phyloP scores from a whole-genome alignment of 2,113 vertebrate species.

The Fulmarus glacialis region DNA sequence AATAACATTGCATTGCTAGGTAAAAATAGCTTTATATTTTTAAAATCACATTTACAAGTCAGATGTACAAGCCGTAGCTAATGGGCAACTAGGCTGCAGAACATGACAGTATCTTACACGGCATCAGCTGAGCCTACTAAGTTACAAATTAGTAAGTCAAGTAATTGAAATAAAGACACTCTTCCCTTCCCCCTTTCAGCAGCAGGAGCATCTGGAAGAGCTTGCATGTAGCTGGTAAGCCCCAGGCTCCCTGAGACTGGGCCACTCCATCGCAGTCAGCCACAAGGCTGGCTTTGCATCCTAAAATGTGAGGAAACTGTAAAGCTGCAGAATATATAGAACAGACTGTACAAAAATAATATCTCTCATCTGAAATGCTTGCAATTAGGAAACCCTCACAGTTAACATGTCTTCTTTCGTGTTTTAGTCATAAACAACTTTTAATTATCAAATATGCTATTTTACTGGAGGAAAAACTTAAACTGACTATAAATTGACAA shows the following conservation, averaged over 20 bases:
- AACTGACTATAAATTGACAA: background rate
- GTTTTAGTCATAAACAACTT: background rate
- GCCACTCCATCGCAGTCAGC: background rate
- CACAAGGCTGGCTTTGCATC: background rate
- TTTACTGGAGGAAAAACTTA: background rate
- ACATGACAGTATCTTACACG: background rate
- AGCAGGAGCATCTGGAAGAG: background rate
- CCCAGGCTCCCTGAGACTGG: background rate
- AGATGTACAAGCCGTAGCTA: background rate
- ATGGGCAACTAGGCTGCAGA: background rate
- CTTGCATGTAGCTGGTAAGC: background rate
- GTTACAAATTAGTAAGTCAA: conserved; percentile 8
- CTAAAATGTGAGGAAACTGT: background rate
- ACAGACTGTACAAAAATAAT: background rate
- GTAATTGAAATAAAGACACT: background rate
- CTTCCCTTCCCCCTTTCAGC: background rate
- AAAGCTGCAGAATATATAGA: background rate
- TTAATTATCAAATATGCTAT: background rate
- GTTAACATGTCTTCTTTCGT: background rate
- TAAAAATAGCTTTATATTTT: background rate
- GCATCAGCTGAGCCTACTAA: background rate
- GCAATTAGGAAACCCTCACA: background rate
- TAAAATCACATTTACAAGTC: background rate
- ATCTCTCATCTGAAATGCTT: background rate
- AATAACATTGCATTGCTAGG: background rate